Percentiles rank a stretch among this genome's conserved stretches.
Conservation (phyloP, 1,140 invertebrate species). For the Nilaparvata lugens region DNA sequence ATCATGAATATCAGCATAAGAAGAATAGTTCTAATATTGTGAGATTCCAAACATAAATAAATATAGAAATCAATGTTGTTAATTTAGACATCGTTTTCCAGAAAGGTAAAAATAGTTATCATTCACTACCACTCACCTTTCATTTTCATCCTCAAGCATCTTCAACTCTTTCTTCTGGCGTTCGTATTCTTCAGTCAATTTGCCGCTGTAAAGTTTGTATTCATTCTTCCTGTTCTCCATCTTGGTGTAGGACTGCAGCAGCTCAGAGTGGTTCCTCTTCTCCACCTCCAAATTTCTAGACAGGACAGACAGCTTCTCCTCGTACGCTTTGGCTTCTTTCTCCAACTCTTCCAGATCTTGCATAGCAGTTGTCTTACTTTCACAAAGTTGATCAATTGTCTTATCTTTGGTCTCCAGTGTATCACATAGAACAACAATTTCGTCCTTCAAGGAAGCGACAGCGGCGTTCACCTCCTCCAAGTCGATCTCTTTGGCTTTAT, state of each 20-base stretch:
- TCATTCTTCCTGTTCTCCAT: constrained; percentile 19
- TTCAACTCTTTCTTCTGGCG: not conserved
- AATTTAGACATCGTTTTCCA: too few relatives aligned
- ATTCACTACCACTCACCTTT: not conserved
- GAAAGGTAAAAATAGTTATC: too few relatives aligned
- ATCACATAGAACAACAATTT: not conserved
- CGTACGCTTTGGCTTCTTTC: not conserved
- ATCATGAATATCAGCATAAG: too few relatives aligned
- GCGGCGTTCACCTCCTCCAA: not conserved
- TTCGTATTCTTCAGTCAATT: not conserved
- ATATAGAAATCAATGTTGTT: too few relatives aligned
- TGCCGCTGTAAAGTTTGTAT: constrained; percentile 16
- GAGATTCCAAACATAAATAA: too few relatives aligned
- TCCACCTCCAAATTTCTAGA: not conserved
- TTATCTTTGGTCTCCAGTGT: not conserved
- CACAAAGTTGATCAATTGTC: not conserved
- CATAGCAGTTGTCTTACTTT: not conserved
- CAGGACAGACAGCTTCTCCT: not conserved
- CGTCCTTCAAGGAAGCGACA: not conserved
- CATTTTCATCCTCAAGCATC: not conserved
- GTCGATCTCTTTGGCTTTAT: not conserved
- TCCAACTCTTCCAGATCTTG: not conserved
- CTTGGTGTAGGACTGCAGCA: not conserved
- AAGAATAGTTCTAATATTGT: too few relatives aligned
- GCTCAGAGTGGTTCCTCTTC: not conserved